Base-by-base conservation (phyloP, 2,113 vertebrate species). In the Chloropsis cyanopogon region DNA sequence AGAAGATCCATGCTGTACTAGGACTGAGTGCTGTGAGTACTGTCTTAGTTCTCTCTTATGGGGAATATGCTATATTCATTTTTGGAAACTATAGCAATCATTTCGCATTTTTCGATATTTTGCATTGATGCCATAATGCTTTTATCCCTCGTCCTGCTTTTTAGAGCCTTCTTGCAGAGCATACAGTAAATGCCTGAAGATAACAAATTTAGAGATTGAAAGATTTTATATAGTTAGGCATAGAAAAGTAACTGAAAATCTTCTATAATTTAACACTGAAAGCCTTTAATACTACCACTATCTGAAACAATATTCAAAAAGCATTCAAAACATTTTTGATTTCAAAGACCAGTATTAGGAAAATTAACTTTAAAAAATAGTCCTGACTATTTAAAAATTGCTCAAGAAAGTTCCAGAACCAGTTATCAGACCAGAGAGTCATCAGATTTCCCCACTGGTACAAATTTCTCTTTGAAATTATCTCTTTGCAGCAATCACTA, bases 1-100 rank as follows among this genome's bases (percentile, higher is more conserved):
- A 80, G 73, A 93, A 7, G 92, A 97, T 71, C 97, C 95, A 60
- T 98, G 98, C 82, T 98, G 98, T 33, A 93, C 91, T 39, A 71
- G 76, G 52, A 96, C 92, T 14, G 86, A 85, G 39, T 98, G 98
- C 9, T 92, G 98, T 98, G 88, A 97, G 98, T 84, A 57, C 39
- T 46, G 12, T 31, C 42, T 35, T 31, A 31, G 16, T 35, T 84
- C n/a, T 86, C 72, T 53, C 44, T 47, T 8, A 52, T 37, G 20
- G 21, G 11, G 8, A 78, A 91, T 24, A 66, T 20, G 37, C 7
- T 52, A 7, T 19, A 44, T 46, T 49, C 8, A 50, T 61, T 85
- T 35, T 24, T 54, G n/a, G 59, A 47, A 93, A 70, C 37, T 49
- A 37, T 21, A 87, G 33, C 18, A 57, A 23, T n/a, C 4, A 46